phyloP scores from a whole-genome alignment of 1,140 invertebrate genomes.

The Druon quercuslanigerum region DNA sequence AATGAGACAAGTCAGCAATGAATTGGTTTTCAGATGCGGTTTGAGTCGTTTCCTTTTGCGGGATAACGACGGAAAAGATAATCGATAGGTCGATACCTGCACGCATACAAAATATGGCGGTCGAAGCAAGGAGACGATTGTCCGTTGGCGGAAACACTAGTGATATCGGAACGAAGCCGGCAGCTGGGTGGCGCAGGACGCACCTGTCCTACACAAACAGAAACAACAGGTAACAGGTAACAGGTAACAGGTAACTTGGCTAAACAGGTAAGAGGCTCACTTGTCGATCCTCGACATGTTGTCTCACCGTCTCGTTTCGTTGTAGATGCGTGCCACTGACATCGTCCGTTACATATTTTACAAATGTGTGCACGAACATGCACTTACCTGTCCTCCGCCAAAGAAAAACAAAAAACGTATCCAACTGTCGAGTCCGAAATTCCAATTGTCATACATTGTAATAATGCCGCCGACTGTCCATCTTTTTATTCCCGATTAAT shows the following conservation, averaged over 20 bases:
- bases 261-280: constrained; percentile 60
- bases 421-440: constrained; percentile 54
- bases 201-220: constrained; percentile 69
- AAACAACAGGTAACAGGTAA: constrained; percentile 69
- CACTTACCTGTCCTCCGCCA: constrained; percentile 42
- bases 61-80: constrained; percentile 28
- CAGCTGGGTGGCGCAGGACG: constrained; percentile 66
- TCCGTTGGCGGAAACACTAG: constrained; percentile 48
- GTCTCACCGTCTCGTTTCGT: constrained; percentile 40
- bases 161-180: constrained; percentile 63
- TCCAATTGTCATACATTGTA: constrained; percentile 35
- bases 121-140: constrained; percentile 19
- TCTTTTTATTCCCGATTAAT: too few species aligned
- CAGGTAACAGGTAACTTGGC: constrained; percentile 48
- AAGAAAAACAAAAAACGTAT: constrained; percentile 49
- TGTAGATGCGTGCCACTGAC: constrained; percentile 50
- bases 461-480: too few species aligned
- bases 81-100: constrained; percentile 27
- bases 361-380: constrained; percentile 49
- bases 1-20: constrained; percentile 9
- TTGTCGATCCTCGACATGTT: constrained; percentile 54
- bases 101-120: constrained; percentile 19
- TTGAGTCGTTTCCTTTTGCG: background rate
- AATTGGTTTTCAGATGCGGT: constrained; percentile 24
- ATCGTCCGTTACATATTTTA: constrained; percentile 50